Evolutionary conservation across 2,888 invertebrate species (phyloP), one percentile per base, ranked within the genome.

Genomic region (Petrolisthes manimaculis): DNA sequence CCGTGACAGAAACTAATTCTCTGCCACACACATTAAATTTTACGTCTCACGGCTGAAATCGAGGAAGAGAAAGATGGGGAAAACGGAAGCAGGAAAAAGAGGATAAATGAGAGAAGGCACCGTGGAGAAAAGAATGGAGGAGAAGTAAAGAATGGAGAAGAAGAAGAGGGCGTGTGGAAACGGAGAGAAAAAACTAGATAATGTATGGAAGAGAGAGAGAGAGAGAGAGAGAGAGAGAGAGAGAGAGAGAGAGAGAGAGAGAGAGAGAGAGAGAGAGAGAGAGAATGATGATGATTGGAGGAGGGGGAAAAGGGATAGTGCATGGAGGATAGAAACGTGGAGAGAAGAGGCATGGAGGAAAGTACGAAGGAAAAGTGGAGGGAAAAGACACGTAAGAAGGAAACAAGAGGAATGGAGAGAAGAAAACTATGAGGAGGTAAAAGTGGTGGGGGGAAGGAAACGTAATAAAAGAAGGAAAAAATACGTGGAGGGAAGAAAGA

Each of bases 61-160:
- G 55, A 21, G 55, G 80, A 80, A 56, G 74, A 80, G 56, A 24
- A 55, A 24, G 79, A 79, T 53, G 55, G 79, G 55, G 79, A 79
- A n/a, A n/a, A 53, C 51, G 81, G 55, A 55, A 79, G 55, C 53
- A 55, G 55, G 79, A 79, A 54, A 79, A 54, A 79, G 79, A 55
- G 56, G 83, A 71, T 51, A 74, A n/a, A 74, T n/a, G 18, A 9
- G 78, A 14, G n/a, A 14, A 5, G n/a, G 21, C 6, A n/a, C 12
- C 8, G 21, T 12, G 21, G 21, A 21, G 74, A n/a, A n/a, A n/a
- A 74, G n/a, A 21, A n/a, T 5, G n/a, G n/a, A 21, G 18, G 74
- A 74, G 8, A 74, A 6, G n/a, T 14, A n/a, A n/a, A 8, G 61
- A 61, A 14, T 9, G 6, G 61, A 61, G 61, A 61, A 14, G 61